These are phyloP conservation scores for Branchinecta lindahli DNA, from an alignment of 1,140 invertebrate genomes.

Conservation along the genomic window DNA sequence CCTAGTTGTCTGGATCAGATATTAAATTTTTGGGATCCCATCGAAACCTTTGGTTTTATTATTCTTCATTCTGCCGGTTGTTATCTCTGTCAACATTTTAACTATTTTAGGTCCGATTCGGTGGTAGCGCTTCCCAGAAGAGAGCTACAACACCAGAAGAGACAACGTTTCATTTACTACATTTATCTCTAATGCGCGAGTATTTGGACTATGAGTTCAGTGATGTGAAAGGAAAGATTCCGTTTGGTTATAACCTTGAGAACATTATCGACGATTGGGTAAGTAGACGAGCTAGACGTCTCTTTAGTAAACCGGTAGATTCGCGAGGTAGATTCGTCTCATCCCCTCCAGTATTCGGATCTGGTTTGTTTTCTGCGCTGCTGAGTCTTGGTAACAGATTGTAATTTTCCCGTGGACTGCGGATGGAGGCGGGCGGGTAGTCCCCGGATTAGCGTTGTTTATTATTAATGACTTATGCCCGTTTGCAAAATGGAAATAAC, in stretches of 20 bases:
- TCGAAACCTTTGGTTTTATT: too few species aligned
- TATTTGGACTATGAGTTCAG: constrained; percentile 87
- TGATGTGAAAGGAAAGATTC: constrained; percentile 45
- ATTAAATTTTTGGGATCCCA: too few species aligned
- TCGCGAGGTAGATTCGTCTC: too few species aligned
- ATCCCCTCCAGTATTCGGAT: not conserved
- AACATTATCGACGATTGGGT: constrained; percentile 55
- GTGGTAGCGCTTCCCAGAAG: constrained; percentile 22
- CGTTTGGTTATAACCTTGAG: constrained; percentile 63
- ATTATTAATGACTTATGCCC: too few species aligned
- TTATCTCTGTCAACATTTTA: too few species aligned
- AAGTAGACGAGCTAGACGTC: constrained; percentile 17
- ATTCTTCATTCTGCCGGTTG: too few species aligned
- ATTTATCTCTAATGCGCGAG: constrained; percentile 76
- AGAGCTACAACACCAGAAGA: constrained; percentile 52
- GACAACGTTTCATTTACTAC: constrained; percentile 80
- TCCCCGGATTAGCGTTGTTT: too few species aligned
- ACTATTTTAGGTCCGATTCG: constrained; percentile 26
- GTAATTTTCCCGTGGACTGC: not conserved
- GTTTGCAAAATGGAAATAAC: too few species aligned
- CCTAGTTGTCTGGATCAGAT: too few species aligned
- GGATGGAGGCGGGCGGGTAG: too few species aligned
- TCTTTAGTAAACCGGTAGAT: too few species aligned
- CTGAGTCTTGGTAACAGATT: not conserved
- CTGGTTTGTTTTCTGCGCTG: constrained; percentile 4